These are phyloP conservation scores for Anoplolepis gracilipes DNA, from an alignment of 1,140 invertebrate genomes.

Conservation along the genomic window DNA sequence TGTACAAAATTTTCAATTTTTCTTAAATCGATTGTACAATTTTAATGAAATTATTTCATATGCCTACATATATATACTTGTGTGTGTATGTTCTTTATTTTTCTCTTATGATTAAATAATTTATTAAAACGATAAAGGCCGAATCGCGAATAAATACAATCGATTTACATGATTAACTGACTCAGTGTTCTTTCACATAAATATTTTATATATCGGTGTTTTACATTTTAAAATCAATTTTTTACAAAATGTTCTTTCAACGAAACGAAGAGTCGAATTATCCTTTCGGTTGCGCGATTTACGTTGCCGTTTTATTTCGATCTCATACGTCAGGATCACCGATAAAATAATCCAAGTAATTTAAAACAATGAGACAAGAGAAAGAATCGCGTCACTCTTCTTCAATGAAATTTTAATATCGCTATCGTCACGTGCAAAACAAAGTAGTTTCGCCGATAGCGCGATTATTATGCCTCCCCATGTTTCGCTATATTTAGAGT, in stretches of 20 bases:
- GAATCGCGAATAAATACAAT: not conserved
- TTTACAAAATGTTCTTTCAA: not conserved
- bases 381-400: not conserved
- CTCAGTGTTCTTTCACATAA: not conserved
- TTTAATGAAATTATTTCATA: not conserved
- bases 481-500: not conserved
- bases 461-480: not conserved
- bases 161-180: not conserved
- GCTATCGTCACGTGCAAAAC: not conserved
- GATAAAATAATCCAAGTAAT: slow-evolving; percentile 21
- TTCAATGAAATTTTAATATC: not conserved
- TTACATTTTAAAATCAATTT: not conserved
- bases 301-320: not conserved
- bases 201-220: not conserved
- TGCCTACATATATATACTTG: not conserved
- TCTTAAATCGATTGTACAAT: not conserved
- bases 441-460: not conserved
- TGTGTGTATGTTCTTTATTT: too few species aligned
- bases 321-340: not conserved
- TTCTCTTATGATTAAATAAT: not conserved
- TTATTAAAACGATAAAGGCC: not conserved
- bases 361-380: not conserved
- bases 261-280: not conserved
- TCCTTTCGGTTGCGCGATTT: not conserved
- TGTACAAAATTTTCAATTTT: not conserved